A percentile compares a stretch with the other conserved stretches of the same genome.
Evolutionary conservation across 1,140 invertebrate genomes (phyloP).

Genomic region (Tetramorium parvispinum): DNA sequence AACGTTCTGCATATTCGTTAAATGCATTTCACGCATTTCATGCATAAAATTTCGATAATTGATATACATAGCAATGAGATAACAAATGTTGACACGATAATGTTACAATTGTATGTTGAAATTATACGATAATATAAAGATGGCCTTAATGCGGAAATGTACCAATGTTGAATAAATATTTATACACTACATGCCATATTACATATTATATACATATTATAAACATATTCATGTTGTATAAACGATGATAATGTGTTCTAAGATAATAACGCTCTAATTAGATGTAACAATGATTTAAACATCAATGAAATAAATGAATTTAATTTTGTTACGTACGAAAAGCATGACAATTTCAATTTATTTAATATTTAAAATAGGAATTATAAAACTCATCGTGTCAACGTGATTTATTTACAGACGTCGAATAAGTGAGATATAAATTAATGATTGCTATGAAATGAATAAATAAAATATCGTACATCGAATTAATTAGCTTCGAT

Average conservation of each 20-base stretch:
- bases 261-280: background rate
- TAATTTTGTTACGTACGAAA: background rate
- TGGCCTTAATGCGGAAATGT: background rate
- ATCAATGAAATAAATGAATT: background rate
- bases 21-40: background rate
- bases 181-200: background rate
- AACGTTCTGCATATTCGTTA: background rate
- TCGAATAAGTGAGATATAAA: conserved; percentile 14
- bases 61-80: background rate
- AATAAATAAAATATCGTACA: background rate
- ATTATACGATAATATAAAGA: conserved; percentile 2
- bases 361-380: background rate
- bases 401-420: background rate
- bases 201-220: background rate
- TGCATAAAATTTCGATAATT: background rate
- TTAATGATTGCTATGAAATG: conserved; percentile 1
- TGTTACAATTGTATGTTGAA: background rate
- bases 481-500: background rate
- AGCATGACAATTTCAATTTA: background rate
- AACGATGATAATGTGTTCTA: background rate
- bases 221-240: background rate
- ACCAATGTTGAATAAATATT: background rate
- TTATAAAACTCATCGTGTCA: background rate
- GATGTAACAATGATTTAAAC: background rate
- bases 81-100: background rate